Evolutionary conservation across 2,113 vertebrate genomes (phyloP).

Genomic region (Podilymbus podiceps): DNA sequence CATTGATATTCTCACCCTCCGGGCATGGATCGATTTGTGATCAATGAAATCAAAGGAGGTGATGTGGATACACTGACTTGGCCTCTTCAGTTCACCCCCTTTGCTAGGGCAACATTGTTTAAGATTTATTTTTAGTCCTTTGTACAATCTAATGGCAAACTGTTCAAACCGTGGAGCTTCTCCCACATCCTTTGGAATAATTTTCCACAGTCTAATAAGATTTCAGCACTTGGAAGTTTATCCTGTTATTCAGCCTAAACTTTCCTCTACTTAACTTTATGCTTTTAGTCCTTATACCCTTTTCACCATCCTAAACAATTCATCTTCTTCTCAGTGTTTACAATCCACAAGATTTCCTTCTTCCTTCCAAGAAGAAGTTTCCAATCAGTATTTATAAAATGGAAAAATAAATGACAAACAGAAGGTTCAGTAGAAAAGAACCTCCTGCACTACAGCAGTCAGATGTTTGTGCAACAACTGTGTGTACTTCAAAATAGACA

Average conservation of each 20-base stretch:
- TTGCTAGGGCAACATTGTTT: not conserved
- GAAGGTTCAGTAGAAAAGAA: conserved; percentile 46
- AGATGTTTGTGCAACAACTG: conserved; percentile 31
- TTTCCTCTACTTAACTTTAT: conserved; percentile 13
- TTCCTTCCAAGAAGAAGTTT: conserved; percentile 69
- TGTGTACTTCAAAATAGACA: not conserved
- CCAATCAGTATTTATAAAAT: conserved; percentile 68
- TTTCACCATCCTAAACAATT: conserved; percentile 66
- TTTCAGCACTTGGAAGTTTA: conserved; percentile 46
- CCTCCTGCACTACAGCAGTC: conserved; percentile 20
- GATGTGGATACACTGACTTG: not conserved
- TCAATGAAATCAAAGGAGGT: not conserved
- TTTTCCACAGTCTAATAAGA: conserved; percentile 50
- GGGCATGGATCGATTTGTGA: not conserved
- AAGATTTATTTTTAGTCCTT: not conserved
- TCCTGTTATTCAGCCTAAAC: conserved; percentile 40
- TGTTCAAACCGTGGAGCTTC: conserved; percentile 25
- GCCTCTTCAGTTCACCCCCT: not conserved
- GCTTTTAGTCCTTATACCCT: conserved; percentile 20
- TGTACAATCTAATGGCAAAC: not conserved
- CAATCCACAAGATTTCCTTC: conserved; percentile 63
- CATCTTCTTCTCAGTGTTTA: conserved; percentile 58
- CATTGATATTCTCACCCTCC: accelerated
- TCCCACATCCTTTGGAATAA: conserved; percentile 28
- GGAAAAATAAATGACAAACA: conserved; percentile 75